These are phyloP conservation scores for Chymomyza caudatula DNA, from an alignment of 2,888 invertebrate genomes.

Conservation along the genomic window DNA sequence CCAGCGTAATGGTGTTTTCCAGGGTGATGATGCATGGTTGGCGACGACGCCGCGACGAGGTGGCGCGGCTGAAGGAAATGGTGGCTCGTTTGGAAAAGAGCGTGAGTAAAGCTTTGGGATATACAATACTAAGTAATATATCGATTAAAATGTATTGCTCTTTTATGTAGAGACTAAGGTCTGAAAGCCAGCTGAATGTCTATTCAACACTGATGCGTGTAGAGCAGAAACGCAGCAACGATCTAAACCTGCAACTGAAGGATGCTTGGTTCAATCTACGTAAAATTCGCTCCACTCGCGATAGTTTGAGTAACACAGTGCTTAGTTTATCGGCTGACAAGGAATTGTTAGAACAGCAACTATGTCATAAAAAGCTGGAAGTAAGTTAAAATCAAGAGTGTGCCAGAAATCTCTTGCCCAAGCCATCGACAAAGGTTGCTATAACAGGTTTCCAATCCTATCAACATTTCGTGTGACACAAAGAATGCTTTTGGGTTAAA, in stretches of 20 bases:
- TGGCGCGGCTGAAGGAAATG: conserved; percentile 48
- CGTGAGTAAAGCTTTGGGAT: too few relatives aligned
- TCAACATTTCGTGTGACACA: too few relatives aligned
- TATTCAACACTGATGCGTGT: conserved; percentile 66
- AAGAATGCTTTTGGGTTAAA: too few relatives aligned
- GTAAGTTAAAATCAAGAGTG: conserved; percentile 22
- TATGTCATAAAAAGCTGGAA: conserved; percentile 29
- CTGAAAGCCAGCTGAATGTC: conserved; percentile 67
- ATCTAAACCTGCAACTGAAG: conserved; percentile 63
- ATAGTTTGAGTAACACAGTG: conserved; percentile 51
- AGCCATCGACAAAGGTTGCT: too few relatives aligned
- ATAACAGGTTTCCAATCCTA: too few relatives aligned
- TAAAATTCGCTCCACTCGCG: conserved; percentile 51
- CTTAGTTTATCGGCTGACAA: conserved; percentile 56
- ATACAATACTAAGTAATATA: neutral
- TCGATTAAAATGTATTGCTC: neutral
- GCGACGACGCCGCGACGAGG: conserved; percentile 70
- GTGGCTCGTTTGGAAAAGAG: conserved; percentile 49
- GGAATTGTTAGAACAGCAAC: conserved; percentile 42
- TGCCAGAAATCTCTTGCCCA: too few relatives aligned
- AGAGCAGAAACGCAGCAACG: conserved; percentile 71
- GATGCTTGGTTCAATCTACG: conserved; percentile 48
- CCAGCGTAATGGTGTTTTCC: conserved; percentile 66
- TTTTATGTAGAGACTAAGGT: conserved; percentile 52
- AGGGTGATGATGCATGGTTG: conserved; percentile 73